Percentiles rank a stretch among this genome's conserved stretches.
These are phyloP conservation scores for Sebastes aleutianus DNA, from an alignment of 2,797 vertebrate species.

Conservation along the genomic window DNA sequence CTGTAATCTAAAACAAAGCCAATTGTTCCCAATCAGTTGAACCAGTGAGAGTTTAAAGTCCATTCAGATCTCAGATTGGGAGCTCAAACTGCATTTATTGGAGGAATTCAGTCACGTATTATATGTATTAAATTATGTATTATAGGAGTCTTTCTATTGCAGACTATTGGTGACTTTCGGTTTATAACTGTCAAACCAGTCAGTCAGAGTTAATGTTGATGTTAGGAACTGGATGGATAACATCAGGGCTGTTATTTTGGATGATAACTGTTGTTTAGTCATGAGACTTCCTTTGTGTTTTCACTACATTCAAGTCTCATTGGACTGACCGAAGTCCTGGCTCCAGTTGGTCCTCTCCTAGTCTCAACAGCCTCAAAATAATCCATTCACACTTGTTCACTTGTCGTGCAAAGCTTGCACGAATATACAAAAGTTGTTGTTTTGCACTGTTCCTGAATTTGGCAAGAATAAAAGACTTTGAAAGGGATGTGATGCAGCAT, in stretches of 20 bases:
- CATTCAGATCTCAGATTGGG: background rate
- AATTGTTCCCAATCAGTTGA: background rate
- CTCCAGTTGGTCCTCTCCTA: conserved; percentile 52
- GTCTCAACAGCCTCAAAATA: conserved; percentile 66
- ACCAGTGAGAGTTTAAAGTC: background rate
- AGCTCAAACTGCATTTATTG: background rate
- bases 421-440: conserved; percentile 41
- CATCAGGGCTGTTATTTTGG: conserved; percentile 52
- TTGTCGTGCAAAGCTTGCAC: conserved; percentile 18
- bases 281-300: conserved; percentile 48
- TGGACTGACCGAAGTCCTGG: conserved; percentile 38
- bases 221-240: conserved; percentile 30
- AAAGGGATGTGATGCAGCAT: background rate
- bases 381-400: conserved; percentile 33
- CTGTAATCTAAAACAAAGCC: background rate
- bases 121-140: background rate
- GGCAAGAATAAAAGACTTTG: background rate
- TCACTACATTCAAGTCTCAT: conserved; percentile 37
- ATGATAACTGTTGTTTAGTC: conserved; percentile 59
- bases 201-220: conserved; percentile 5
- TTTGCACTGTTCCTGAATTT: background rate
- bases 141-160: background rate
- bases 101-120: background rate
- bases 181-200: conserved; percentile 1
- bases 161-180: background rate